A percentile compares a stretch with the other conserved stretches of the same genome.
phyloP scores from a whole-genome alignment of 2,113 vertebrate genomes.

The Calidris pugnax region DNA sequence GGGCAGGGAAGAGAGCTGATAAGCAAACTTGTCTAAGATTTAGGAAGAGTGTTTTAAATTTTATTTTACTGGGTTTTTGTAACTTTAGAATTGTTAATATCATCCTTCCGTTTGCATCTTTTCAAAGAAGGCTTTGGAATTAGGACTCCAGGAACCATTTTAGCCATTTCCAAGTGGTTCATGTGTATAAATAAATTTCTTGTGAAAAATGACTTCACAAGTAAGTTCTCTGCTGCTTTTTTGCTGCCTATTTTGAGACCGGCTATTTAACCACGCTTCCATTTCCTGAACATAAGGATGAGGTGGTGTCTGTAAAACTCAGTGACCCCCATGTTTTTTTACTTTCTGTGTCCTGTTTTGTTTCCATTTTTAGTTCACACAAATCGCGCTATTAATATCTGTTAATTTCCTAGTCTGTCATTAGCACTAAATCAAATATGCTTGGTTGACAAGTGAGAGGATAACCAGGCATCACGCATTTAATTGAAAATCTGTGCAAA shows the following conservation, averaged over 20 bases:
- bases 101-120: background rate
- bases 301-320: background rate
- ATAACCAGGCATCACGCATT: background rate
- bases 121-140: background rate
- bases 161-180: background rate
- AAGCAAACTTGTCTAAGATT: background rate
- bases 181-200: background rate
- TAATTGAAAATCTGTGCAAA: constrained; percentile 10
- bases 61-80: background rate
- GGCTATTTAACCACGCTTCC: background rate
- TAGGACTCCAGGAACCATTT: background rate
- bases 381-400: background rate
- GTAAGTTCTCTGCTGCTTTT: background rate
- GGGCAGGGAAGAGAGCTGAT: background rate
- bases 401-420: background rate
- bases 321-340: background rate
- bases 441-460: background rate
- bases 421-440: background rate
- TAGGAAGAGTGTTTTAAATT: background rate
- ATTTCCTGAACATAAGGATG: background rate
- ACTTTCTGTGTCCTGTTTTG: background rate
- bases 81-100: background rate
- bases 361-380: background rate
- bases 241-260: background rate
- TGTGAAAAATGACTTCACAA: background rate